Percentiles rank a stretch among this genome's conserved stretches.
These are phyloP conservation scores for Sebastes melanostomus DNA, from an alignment of 2,797 vertebrate genomes.

Conservation along the genomic window DNA sequence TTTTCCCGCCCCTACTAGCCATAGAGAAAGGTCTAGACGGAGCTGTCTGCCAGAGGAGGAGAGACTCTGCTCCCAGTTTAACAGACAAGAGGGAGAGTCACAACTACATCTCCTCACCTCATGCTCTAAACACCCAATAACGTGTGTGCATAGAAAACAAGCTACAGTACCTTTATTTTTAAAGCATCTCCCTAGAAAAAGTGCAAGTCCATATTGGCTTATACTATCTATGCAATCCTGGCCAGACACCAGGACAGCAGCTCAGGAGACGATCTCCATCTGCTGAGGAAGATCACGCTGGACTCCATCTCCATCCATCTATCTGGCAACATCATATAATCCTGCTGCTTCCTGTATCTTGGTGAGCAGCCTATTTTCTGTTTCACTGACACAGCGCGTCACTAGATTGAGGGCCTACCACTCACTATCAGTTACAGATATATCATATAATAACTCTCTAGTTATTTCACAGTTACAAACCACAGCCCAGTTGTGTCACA, in stretches of 20 bases:
- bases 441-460: not conserved
- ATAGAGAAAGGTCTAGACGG: too few species aligned
- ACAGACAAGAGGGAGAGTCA: too few species aligned
- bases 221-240: not conserved
- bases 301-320: not conserved
- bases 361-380: not conserved
- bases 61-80: too few species aligned
- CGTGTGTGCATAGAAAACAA: not conserved
- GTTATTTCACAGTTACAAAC: not conserved
- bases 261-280: not conserved
- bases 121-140: too few species aligned
- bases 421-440: not conserved
- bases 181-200: not conserved
- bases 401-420: not conserved
- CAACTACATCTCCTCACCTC: too few species aligned
- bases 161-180: not conserved
- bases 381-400: too few species aligned
- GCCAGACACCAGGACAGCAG: not conserved
- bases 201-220: not conserved
- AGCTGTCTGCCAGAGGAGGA: too few species aligned
- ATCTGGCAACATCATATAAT: not conserved
- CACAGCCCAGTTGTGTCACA: not conserved
- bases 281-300: not conserved
- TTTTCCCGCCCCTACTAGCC: too few species aligned
- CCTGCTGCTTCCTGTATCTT: not conserved